A percentile compares a stretch with the other conserved stretches of the same genome.
phyloP scores from a whole-genome alignment of 1,140 invertebrate genomes.

The Eupristina koningsbergeri region DNA sequence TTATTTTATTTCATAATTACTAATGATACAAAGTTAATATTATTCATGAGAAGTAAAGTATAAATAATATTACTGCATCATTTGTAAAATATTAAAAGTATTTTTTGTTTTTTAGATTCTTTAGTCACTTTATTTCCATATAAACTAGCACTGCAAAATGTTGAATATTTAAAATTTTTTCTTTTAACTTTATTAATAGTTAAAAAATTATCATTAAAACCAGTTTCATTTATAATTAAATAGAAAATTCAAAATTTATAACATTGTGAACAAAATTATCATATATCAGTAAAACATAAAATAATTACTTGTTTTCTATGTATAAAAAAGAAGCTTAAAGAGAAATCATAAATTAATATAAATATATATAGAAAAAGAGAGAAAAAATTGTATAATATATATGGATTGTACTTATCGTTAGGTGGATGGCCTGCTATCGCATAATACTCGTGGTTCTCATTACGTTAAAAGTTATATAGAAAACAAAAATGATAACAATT shows the following conservation, averaged over 20 bases:
- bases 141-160: no score
- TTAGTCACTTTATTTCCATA: no score
- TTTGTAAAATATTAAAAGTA: background rate
- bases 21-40: conserved; percentile 28
- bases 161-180: no score
- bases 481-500: conserved; percentile 36
- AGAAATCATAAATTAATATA: background rate
- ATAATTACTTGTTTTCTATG: conserved; percentile 13
- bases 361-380: conserved; percentile 30
- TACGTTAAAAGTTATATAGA: conserved; percentile 16
- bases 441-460: conserved; percentile 45
- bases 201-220: no score
- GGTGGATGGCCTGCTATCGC: conserved; percentile 68
- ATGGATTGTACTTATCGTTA: conserved; percentile 61
- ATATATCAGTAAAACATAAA: conserved; percentile 33
- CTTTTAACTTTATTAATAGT: no score
- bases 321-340: background rate
- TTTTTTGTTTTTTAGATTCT: background rate
- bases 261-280: no score
- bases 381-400: background rate
- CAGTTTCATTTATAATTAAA: no score
- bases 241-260: no score
- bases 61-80: background rate
- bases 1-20: no score
- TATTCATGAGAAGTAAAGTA: background rate